Base-by-base conservation (phyloP, 2,113 vertebrate species). In the Meriones unguiculatus region DNA sequence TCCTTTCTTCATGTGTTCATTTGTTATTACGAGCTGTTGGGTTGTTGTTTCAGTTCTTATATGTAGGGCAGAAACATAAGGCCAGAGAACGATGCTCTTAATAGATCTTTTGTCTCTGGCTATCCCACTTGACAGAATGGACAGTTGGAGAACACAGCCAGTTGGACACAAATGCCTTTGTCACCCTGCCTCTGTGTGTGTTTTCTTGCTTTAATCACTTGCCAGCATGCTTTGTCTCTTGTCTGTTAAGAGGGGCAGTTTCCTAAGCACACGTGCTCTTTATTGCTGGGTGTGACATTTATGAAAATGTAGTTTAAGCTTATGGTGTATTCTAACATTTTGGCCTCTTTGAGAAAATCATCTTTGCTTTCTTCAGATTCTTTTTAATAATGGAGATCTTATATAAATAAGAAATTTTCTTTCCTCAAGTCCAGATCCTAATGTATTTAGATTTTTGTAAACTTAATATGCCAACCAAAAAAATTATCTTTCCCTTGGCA, bases 41-140 rank as follows among this genome's bases (percentile, higher is more conserved):
- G 32, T 84, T 84, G 76, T 78, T 95, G 46, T 70, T 95, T 96
- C 90, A 89, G 80, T 92, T 96, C 94, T 94, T 94, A 92, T 28
- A 75, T 89, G 73, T 90, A 89, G 81, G n/a, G 72, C 78, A 95
- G 54, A 97, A 97, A 86, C 89, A 94, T 90, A 96, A 95, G 90
- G 95, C 95, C 80, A 97, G 88, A 95, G 69, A 97, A 11, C 82
- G 41, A 30, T 78, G 67, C 91, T 64, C 82, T 96, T 94, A 96
- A 92, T 95, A 81, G 81, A n/a, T 93, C 97, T 95, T 94, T 97
- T 97, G 92, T 97, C 76, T 97, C 92, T 91, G 62, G 64, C 75
- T 92, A 75, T 35, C 82, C 77, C 85, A 96, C 57, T 93, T 96
- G 76, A 97, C 93, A 91, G 81, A 32, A 90, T 64, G 93, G 92